These are phyloP conservation scores for Cynodonichthys magdalenae DNA, from an alignment of 2,797 vertebrate species.

Conservation along the genomic window DNA sequence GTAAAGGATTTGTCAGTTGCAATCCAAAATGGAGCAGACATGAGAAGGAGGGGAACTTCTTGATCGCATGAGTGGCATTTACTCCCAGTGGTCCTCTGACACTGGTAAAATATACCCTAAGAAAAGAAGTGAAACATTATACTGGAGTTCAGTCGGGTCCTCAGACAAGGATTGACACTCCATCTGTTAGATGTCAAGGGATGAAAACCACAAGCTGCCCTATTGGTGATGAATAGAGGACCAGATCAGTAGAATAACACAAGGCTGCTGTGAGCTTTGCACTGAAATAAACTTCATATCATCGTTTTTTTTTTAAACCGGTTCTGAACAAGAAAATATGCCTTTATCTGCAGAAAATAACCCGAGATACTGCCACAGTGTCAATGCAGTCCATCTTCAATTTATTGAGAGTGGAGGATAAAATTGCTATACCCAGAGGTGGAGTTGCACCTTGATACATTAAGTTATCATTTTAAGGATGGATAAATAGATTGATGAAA, in stretches of 20 bases:
- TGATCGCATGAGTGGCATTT: constrained; percentile 47
- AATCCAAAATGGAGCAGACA: constrained; percentile 49
- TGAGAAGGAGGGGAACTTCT: constrained; percentile 31
- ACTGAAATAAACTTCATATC: constrained; percentile 56
- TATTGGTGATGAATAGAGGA: constrained; percentile 56
- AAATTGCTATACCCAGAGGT: constrained; percentile 31
- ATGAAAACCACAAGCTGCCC: constrained; percentile 52
- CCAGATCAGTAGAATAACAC: constrained; percentile 49
- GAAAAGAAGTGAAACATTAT: constrained; percentile 19
- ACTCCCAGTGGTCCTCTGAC: constrained; percentile 31
- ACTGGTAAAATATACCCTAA: constrained; percentile 11
- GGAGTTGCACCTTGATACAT: constrained; percentile 27
- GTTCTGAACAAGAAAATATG: constrained; percentile 52
- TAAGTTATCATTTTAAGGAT: constrained; percentile 32
- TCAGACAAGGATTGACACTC: constrained; percentile 32
- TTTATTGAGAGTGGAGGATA: constrained; percentile 38
- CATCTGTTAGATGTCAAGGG: constrained; percentile 51
- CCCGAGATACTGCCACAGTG: constrained; percentile 33
- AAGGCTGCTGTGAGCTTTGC: constrained; percentile 46
- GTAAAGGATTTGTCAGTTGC: constrained; percentile 52
- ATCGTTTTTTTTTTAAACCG: constrained; percentile 38
- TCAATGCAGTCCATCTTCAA: constrained; percentile 41
- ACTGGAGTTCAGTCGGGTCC: constrained; percentile 30
- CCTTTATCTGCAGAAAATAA: constrained; percentile 52
- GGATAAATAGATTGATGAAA: constrained; percentile 11